A percentile compares a stretch with the other conserved stretches of the same genome.
Conservation (phyloP, 1,140 invertebrate genomes). For the Zophobas atratus region DNA sequence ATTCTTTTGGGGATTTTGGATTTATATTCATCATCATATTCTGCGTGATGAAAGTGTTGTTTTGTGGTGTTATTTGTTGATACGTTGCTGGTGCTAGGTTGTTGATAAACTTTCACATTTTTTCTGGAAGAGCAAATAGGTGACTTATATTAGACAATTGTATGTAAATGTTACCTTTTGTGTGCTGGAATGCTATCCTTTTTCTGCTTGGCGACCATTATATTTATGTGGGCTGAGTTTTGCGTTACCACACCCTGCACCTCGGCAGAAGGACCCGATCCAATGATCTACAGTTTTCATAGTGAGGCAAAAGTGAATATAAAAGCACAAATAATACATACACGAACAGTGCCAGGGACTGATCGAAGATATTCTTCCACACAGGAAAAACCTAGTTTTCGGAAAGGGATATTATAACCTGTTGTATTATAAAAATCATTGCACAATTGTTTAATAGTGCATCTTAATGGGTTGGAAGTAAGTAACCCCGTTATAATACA, state of each 20-base stretch:
- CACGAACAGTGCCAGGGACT: slow-evolving; percentile 38
- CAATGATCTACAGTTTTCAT: slow-evolving; percentile 7
- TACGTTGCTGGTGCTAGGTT: no score
- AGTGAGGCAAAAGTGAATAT: background rate
- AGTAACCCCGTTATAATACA: slow-evolving; percentile 38
- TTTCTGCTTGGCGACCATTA: slow-evolving; percentile 35
- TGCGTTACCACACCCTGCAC: slow-evolving; percentile 23
- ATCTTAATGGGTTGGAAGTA: slow-evolving; percentile 38
- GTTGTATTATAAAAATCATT: slow-evolving; percentile 27
- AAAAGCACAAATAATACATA: slow-evolving; percentile 7
- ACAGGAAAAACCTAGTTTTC: slow-evolving; percentile 20
- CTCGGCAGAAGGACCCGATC: slow-evolving; percentile 19
- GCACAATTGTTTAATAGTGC: slow-evolving; percentile 26
- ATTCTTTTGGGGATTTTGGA: slow-evolving; percentile 40
- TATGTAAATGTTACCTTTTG: background rate
- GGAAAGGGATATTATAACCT: slow-evolving; percentile 36
- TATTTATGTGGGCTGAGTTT: slow-evolving; percentile 46
- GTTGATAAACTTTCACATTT: background rate
- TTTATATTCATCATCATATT: background rate
- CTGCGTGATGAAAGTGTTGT: background rate
- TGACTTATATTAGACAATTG: no score
- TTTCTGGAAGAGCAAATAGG: background rate
- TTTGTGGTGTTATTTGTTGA: background rate
- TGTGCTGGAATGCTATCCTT: slow-evolving; percentile 1
- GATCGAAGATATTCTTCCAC: slow-evolving; percentile 34